Base-by-base conservation (phyloP, 2,113 vertebrate genomes). In the Misgurnus mizolepis region DNA sequence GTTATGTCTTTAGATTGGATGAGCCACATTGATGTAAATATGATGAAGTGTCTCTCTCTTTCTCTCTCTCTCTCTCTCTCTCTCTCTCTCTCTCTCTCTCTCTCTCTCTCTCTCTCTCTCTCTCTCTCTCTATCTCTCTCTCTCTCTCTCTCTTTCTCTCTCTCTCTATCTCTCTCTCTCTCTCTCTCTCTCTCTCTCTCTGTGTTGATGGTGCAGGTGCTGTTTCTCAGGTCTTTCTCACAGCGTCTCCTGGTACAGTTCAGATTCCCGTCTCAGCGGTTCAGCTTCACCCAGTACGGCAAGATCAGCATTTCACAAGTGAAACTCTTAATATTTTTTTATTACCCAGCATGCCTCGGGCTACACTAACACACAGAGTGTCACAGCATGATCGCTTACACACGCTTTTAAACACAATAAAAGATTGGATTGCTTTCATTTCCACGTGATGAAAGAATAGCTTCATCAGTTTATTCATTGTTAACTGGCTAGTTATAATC, bases 221-320 rank as follows among this genome's bases (percentile, higher is more conserved):
- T 0, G 96, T 98, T 67, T 94, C 97, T 87, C 98, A 99, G 84
- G 96, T 99, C 89, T 98, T 98, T 92, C 94, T 99, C 88, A 95
- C 98, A 11, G 96, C 94, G 5, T 96, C 96, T 7, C 95, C 94
- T 22, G 97, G 97, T 87, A 98, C 97, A 1, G 95, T 99, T 88
- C 97, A 99, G 91, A 98, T 99, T 85, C 97, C 98, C 0, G 95
- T 99, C 80, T 97, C 97, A 41, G 96, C 97, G 76, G 96, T 99
- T 89, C 97, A 98, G 91, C 95, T 99, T 88, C 98, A 99, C 87
- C 96, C 97, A 95, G 98, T 98, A 94, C 90, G 94, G 84, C 68
- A 93, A 93, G 91, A 93, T 91, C 92, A 92, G 82, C 92, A 91
- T 88, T 91, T 92, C 86, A 92, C 92, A 92, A 93, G 92, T 92